phyloP scores from a whole-genome alignment of 2,888 invertebrate species.

The Polydesmus complanatus region DNA sequence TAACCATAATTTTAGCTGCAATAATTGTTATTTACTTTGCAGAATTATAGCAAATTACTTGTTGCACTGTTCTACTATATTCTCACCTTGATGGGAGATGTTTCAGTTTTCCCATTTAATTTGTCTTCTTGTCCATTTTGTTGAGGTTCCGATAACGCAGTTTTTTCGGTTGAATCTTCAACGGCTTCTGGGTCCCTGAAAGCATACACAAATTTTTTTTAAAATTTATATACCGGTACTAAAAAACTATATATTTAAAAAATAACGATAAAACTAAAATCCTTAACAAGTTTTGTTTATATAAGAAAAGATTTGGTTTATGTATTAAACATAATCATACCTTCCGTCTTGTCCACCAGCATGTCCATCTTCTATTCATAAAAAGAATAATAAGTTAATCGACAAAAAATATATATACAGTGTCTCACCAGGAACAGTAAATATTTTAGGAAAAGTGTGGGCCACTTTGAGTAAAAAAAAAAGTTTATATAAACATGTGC shows the following conservation, averaged over 20 bases:
- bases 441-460: too few species aligned
- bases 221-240: too few species aligned
- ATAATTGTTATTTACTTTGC: too few species aligned
- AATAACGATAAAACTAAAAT: not conserved
- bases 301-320: not conserved
- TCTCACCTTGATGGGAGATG: not conserved
- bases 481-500: too few species aligned
- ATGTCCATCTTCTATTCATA: not conserved
- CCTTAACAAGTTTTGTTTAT: not conserved
- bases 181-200: not conserved
- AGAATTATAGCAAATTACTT: too few species aligned
- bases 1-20: not conserved
- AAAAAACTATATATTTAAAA: too few species aligned
- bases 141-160: not conserved
- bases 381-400: not conserved
- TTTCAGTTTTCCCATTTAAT: not conserved
- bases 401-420: not conserved
- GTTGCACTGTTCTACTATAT: not conserved
- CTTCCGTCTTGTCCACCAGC: not conserved
- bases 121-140: not conserved
- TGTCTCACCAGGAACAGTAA: too few species aligned
- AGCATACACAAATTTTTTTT: too few species aligned
- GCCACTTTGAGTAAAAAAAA: too few species aligned
- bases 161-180: not conserved
- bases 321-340: not conserved